Evolutionary conservation across 2,113 vertebrate species (phyloP), one percentile per base, ranked within the genome.

Genomic region (Pelvicachromis taeniatus): DNA sequence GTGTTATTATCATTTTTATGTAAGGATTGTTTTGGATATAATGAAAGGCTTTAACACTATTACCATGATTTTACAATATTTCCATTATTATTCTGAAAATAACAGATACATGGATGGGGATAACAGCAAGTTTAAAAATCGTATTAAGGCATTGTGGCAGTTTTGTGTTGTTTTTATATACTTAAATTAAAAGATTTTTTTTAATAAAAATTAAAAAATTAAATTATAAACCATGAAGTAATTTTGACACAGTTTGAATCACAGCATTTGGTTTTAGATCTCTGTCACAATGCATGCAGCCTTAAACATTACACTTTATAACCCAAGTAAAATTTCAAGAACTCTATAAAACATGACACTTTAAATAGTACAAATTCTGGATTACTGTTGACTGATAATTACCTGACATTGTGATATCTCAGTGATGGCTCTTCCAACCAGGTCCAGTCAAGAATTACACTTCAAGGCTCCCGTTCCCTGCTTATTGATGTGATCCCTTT

Each of bases 391-490:
- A 78, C 89, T 54, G 31, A 13, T 4, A 79, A 48, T 92, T 48
- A 94, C 93, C 87, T 92, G 85, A 3, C 89, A 92, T 93, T 68
- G 2, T 85, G 68, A 50, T 35, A 42, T 73, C 52, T 85, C 21
- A 35, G 61, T 65, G 75, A 54, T 40, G 29, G 6, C 35, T 38
- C 63, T 9, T 61, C 50, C 48, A 82, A 53, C 52, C 19, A 53
- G 61, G 3, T 81, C 16, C 1, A 45, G 42, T 31, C 10, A 16
- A 0, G 13, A 17, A 45, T 13, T 38, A 33, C 9, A 61, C 16
- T 61, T 19, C 29, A 33, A 61, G 16, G 58, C 58, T 33, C 16
- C 5, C 17, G 10, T 33, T 10, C 4, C 9, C 16, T 0, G 14
- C 11, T 70, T 6, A 11, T 0, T 14, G 38, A 4, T n/a, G 17